phyloP scores from a whole-genome alignment of 2,888 invertebrate genomes.

The Mechanitis mazaeus region DNA sequence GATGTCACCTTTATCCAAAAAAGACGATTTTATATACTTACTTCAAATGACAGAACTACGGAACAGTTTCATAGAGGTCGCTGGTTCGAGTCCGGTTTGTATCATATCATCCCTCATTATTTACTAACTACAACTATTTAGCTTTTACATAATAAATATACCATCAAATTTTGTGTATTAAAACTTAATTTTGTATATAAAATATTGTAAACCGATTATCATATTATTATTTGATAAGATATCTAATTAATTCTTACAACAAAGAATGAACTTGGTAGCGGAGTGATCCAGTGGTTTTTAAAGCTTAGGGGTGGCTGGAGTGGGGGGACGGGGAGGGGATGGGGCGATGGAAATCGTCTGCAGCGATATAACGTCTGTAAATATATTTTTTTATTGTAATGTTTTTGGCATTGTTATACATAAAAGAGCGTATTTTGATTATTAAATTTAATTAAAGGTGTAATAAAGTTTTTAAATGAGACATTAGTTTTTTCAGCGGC shows the following conservation, averaged over 20 bases:
- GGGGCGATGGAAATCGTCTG: slow-evolving; percentile 19
- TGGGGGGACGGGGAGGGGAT: slow-evolving; percentile 9
- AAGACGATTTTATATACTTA: no score
- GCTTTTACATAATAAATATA: no score
- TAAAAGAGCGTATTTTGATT: neutral
- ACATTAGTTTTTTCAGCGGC: neutral
- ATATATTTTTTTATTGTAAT: slow-evolving; percentile 17
- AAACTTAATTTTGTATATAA: slow-evolving; percentile 6
- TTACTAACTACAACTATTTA: no score
- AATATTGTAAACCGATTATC: slow-evolving; percentile 8
- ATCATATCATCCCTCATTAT: no score
- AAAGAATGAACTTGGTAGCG: slow-evolving; percentile 23
- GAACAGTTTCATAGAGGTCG: no score
- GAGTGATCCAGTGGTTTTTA: slow-evolving; percentile 23
- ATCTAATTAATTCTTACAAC: slow-evolving; percentile 19
- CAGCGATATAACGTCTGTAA: slow-evolving; percentile 24
- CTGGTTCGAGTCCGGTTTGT: no score
- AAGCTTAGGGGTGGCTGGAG: slow-evolving; percentile 13
- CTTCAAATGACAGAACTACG: no score
- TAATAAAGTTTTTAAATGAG: neutral
- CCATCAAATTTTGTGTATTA: neutral
- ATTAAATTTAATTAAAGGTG: no score
- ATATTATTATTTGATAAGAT: slow-evolving; percentile 11
- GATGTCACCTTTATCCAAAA: no score
- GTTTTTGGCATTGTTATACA: neutral